phyloP scores from a whole-genome alignment of 2,113 vertebrate species.

The Todiramphus saurophagus region DNA sequence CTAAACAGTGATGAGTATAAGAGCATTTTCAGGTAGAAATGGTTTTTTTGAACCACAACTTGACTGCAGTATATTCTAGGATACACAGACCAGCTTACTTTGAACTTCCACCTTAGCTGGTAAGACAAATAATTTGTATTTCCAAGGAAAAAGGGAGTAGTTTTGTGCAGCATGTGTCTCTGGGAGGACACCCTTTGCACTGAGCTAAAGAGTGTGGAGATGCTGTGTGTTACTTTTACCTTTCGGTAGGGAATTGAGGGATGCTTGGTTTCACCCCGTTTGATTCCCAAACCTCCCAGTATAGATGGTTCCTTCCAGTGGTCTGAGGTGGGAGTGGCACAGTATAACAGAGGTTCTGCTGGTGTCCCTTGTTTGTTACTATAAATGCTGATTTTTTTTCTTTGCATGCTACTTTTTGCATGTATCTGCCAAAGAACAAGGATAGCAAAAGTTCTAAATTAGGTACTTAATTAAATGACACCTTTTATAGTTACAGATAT shows the following conservation, averaged over 20 bases:
- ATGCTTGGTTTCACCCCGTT: not conserved
- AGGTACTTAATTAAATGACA: not conserved
- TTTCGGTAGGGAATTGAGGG: not conserved
- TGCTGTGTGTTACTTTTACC: not conserved
- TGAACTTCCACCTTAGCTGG: not conserved
- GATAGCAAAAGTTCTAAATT: not conserved
- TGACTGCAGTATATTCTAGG: not conserved
- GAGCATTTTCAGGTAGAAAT: not conserved
- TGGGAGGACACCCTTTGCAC: not conserved
- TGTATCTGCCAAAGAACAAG: too few relatives aligned
- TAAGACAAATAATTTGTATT: too few relatives aligned
- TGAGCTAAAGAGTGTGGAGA: fast-evolving
- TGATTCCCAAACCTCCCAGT: not conserved
- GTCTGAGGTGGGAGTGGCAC: not conserved
- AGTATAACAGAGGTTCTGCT: not conserved
- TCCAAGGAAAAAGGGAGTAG: not conserved
- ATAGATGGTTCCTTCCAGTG: not conserved
- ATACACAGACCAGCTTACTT: not conserved
- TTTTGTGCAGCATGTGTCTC: not conserved
- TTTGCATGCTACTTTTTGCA: fast-evolving
- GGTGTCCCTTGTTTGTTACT: not conserved
- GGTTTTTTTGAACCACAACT: not conserved
- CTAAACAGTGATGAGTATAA: not conserved
- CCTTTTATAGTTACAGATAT: not conserved
- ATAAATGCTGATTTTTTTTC: not conserved